These are phyloP conservation scores for Raja brachyura DNA, from an alignment of 2,113 vertebrate species.

Conservation along the genomic window DNA sequence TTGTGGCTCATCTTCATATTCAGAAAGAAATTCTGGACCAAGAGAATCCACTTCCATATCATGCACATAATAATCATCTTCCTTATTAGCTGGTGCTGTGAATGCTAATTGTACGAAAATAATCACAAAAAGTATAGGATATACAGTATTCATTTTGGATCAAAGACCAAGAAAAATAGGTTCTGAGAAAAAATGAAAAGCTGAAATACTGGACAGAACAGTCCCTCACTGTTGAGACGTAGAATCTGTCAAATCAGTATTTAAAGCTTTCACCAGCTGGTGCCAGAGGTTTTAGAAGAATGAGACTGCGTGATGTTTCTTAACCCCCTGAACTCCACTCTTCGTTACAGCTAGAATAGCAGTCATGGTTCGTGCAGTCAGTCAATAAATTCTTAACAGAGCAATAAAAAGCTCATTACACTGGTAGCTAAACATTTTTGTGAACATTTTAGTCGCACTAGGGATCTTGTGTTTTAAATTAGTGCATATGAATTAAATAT, in stretches of 20 bases:
- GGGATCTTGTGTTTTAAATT: neutral
- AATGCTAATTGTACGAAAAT: conserved; percentile 62
- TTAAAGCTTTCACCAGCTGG: conserved; percentile 82
- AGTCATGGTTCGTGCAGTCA: conserved; percentile 45
- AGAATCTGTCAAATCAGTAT: conserved; percentile 81
- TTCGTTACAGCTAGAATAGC: conserved; percentile 47
- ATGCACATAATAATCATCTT: conserved; percentile 42
- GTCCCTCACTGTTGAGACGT: conserved; percentile 64
- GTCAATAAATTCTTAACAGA: neutral
- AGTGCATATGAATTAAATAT: neutral
- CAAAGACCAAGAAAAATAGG: conserved; percentile 46
- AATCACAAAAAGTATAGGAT: conserved; percentile 58
- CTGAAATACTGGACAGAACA: conserved; percentile 47
- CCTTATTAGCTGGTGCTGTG: conserved; percentile 57
- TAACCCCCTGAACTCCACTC: conserved; percentile 80
- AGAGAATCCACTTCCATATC: conserved; percentile 10
- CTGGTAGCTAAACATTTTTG: neutral
- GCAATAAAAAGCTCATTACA: neutral
- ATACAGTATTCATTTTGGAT: conserved; percentile 64
- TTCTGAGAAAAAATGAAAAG: conserved; percentile 51
- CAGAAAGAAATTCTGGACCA: conserved; percentile 39
- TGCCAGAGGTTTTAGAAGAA: conserved; percentile 72
- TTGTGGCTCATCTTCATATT: conserved; percentile 55
- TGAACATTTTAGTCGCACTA: neutral
- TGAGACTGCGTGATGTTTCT: conserved; percentile 69